phyloP scores from a whole-genome alignment of 2,113 vertebrate species.

The Hemibagrus wyckioides region DNA sequence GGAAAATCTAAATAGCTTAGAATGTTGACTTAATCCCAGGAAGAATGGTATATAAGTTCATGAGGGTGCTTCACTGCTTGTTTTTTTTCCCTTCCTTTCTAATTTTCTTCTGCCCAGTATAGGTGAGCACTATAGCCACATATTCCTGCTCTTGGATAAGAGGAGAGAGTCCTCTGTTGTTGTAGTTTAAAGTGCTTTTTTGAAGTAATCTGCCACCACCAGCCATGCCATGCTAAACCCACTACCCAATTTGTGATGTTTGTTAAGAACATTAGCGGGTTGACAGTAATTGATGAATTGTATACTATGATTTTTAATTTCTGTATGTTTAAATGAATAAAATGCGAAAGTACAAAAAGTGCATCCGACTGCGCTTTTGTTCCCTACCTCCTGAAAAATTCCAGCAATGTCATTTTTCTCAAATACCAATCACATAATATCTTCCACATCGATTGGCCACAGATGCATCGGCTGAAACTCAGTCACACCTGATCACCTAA shows the following conservation, averaged over 20 bases:
- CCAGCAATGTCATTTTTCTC: background rate
- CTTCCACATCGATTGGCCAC: constrained; percentile 19
- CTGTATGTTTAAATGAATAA: background rate
- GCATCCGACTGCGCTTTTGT: background rate
- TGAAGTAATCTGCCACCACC: too few relatives aligned
- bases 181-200: background rate
- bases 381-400: background rate
- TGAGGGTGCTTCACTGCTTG: background rate
- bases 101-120: background rate
- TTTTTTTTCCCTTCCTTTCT: too few relatives aligned
- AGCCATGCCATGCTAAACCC: background rate
- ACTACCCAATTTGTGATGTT: too few relatives aligned
- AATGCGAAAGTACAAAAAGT: background rate
- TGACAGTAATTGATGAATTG: background rate
- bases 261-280: background rate
- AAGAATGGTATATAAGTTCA: background rate
- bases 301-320: background rate
- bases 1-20: background rate
- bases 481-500: constrained; percentile 23
- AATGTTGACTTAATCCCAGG: background rate
- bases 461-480: constrained; percentile 33
- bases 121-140: background rate
- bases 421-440: background rate
- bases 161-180: background rate
- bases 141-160: background rate